Evolutionary conservation across 2,113 vertebrate species (phyloP), one percentile per base, ranked within the genome.

Genomic region (Candoia aspera): DNA sequence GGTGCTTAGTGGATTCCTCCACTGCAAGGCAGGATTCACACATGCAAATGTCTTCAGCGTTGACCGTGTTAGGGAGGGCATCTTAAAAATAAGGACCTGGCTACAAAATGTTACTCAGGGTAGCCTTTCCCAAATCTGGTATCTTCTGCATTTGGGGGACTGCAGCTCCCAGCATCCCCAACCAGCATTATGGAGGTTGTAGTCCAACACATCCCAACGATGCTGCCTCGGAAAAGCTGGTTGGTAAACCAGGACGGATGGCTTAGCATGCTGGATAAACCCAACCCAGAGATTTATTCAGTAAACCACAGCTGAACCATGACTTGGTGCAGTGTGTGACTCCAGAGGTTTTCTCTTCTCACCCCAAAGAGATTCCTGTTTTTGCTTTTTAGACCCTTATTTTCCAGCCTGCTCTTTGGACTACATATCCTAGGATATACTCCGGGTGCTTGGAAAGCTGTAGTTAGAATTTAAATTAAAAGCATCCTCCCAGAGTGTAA

Each of bases 231-330:
- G 73, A 79, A 79, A 37, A 79, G 17, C 73, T 37, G 33, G 33
- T 42, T 79, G 68, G 17, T 42, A 19, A 37, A 21, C 17, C 68
- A 9, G 17, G 33, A 79, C 17, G 8, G 68, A 6, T 37, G 68
- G 6, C n/a, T 49, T 49, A 5, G 49, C 49, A 8, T 49, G 49
- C 6, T 49, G 57, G 15, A 13, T 79, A 33, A 37, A 8, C 8
- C n/a, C 33, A 37, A 79, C 17, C 0, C 6, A 79, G n/a, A 37
- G 33, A 37, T 19, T 42, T 2, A 42, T 79, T 37, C n/a, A 19
- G 19, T 19, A 19, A 79, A 79, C 68, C n/a, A 1, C 0, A 0
- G n/a, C 17, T 2, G n/a, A 33, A 0, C 8, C 6, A 5, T 73
- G 68, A 33, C 33, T 79, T 79, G 1, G n/a, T 8, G 19, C 15